Evolutionary conservation across 2,888 invertebrate species (phyloP).

Genomic region (Suillia variegata): DNA sequence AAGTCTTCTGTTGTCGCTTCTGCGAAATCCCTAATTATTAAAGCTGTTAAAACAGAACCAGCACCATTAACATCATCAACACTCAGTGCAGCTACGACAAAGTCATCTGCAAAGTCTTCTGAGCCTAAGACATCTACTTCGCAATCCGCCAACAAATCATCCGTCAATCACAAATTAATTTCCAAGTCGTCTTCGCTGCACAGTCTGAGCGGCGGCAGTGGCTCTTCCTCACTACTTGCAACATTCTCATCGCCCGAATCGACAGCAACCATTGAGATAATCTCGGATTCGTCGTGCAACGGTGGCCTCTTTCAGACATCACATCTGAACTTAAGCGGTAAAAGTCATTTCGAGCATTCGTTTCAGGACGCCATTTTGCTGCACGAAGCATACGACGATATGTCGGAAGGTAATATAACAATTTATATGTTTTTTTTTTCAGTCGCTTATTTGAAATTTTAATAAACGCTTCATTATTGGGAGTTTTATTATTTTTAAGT

Average conservation of each 20-base stretch:
- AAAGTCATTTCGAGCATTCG: conserved; percentile 54
- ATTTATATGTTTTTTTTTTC: conserved; percentile 7
- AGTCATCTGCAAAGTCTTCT: conserved; percentile 28
- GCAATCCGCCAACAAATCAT: conserved; percentile 41
- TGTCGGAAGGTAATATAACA: conserved; percentile 57
- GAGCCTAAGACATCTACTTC: no score
- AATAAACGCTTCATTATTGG: background rate
- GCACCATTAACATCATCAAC: conserved; percentile 6
- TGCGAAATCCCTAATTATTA: background rate
- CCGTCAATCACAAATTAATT: conserved; percentile 31
- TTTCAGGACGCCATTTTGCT: conserved; percentile 58
- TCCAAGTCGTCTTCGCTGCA: conserved; percentile 52
- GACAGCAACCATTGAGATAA: conserved; percentile 54
- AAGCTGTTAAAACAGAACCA: background rate
- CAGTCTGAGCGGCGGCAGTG: conserved; percentile 46
- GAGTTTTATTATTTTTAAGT: background rate
- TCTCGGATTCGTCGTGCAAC: conserved; percentile 54
- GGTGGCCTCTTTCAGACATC: conserved; percentile 56
- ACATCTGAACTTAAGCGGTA: conserved; percentile 53
- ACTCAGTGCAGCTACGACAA: background rate
- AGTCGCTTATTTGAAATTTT: background rate
- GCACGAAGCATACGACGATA: conserved; percentile 60
- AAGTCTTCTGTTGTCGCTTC: conserved; percentile 7
- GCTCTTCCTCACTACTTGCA: conserved; percentile 55
- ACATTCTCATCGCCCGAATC: conserved; percentile 54